Conservation (phyloP, 1,140 invertebrate species). For the Bombus waltoni region DNA sequence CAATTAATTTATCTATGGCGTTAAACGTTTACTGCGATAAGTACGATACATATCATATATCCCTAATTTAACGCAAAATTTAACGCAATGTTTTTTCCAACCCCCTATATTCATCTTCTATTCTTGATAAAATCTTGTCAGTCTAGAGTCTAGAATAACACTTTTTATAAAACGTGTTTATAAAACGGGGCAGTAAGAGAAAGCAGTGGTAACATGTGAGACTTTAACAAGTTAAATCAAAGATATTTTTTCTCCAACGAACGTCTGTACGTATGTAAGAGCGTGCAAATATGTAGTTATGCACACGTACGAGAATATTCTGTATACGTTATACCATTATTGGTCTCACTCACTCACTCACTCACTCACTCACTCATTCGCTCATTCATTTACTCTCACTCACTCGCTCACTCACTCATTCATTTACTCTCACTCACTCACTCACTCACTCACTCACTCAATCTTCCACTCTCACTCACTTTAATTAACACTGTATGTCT, state of each 20-base stretch:
- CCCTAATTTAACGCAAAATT: neutral
- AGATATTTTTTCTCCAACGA: conserved; percentile 56
- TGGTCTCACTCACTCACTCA: conserved; percentile 34
- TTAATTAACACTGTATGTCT: conserved; percentile 76
- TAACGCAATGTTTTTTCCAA: neutral
- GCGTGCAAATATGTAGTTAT: neutral
- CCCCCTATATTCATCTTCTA: neutral
- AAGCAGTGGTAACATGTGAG: neutral
- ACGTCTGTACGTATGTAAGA: conserved; percentile 26
- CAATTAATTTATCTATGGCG: neutral
- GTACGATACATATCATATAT: neutral
- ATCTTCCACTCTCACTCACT: conserved; percentile 27
- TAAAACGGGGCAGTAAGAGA: neutral
- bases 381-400: neutral
- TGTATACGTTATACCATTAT: conserved; percentile 52
- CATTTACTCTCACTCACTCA: neutral
- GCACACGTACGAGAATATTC: conserved; percentile 50
- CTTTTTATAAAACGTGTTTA: conserved; percentile 15
- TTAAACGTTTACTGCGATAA: neutral
- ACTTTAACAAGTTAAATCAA: conserved; percentile 9
- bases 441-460: conserved; percentile 8
- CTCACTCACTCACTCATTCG: neutral
- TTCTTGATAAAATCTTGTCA: neutral
- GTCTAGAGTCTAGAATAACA: neutral
- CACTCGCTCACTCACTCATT: conserved; percentile 1